Evolutionary conservation across 2,113 vertebrate species (phyloP).

Genomic region (Agelaius tricolor): DNA sequence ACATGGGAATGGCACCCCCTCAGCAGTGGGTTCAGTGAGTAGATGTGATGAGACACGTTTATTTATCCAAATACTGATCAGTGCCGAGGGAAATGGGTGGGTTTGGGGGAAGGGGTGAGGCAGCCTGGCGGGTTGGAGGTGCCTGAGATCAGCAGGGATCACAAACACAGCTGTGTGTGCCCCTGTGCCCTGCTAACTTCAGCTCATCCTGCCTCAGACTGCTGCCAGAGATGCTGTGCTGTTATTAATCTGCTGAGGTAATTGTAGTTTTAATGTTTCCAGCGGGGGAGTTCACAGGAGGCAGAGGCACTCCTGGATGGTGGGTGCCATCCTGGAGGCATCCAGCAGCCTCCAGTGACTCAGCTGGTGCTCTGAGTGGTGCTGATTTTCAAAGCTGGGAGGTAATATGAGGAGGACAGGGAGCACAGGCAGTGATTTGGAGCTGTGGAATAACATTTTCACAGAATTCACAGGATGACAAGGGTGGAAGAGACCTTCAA

Average conservation of each 20-base stretch:
- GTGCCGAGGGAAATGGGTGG: not conserved
- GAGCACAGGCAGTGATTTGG: not conserved
- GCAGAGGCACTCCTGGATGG: not conserved
- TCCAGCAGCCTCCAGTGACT: not conserved
- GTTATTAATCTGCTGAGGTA: not conserved
- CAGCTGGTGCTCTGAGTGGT: not conserved
- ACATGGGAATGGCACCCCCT: not conserved
- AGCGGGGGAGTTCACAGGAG: not conserved
- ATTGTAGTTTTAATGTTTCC: not conserved
- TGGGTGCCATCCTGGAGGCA: not conserved
- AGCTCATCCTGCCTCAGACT: not conserved
- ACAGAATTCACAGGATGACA: not conserved
- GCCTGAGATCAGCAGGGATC: not conserved
- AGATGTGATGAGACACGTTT: not conserved
- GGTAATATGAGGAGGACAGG: not conserved
- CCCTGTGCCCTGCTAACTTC: not conserved
- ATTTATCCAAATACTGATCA: not conserved
- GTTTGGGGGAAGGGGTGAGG: not conserved
- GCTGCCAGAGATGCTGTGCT: not conserved
- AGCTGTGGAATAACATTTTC: not conserved
- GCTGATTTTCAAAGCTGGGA: not conserved
- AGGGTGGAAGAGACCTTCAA: not conserved
- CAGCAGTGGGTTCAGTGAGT: rapidly evolving
- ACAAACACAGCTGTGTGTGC: constrained; percentile 10
- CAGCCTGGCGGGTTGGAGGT: not conserved